Conservation (phyloP, 1,140 invertebrate genomes). For the Ephestia elutella region DNA sequence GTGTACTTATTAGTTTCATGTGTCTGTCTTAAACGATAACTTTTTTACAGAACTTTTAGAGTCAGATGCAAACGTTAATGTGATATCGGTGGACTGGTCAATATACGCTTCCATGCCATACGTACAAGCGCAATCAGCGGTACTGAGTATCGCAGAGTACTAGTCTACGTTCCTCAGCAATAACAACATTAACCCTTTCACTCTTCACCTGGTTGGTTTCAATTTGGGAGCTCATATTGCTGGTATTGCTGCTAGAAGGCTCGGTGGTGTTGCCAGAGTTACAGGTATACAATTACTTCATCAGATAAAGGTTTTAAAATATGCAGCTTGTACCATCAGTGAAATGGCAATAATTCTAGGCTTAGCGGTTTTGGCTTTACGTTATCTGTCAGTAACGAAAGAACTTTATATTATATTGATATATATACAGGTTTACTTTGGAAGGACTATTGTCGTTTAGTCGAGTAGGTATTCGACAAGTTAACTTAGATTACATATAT, state of each 20-base stretch:
- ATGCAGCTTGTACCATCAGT: too few species aligned
- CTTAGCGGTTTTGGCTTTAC: too few species aligned
- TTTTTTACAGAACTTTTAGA: neutral
- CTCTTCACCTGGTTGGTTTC: conserved; percentile 87
- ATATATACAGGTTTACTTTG: too few species aligned
- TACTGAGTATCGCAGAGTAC: conserved; percentile 27
- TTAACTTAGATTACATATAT: too few species aligned
- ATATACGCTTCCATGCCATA: neutral
- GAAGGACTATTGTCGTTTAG: too few species aligned
- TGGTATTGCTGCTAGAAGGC: conserved; percentile 84
- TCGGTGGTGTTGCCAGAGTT: conserved; percentile 69
- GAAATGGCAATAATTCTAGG: too few species aligned
- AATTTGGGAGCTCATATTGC: conserved; percentile 87
- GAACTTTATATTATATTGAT: too few species aligned
- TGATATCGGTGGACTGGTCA: neutral
- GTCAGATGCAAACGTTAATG: neutral
- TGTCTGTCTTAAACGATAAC: too few species aligned
- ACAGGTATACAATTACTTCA: conserved; percentile 44
- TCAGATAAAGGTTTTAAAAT: too few species aligned
- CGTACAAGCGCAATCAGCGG: neutral
- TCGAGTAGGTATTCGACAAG: too few species aligned
- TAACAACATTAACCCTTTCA: neutral
- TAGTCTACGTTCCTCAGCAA: conserved; percentile 26
- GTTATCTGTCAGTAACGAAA: too few species aligned
- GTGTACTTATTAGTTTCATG: too few species aligned